Base-by-base conservation (phyloP, 2,888 invertebrate species). In the Antheraea yamamai region DNA sequence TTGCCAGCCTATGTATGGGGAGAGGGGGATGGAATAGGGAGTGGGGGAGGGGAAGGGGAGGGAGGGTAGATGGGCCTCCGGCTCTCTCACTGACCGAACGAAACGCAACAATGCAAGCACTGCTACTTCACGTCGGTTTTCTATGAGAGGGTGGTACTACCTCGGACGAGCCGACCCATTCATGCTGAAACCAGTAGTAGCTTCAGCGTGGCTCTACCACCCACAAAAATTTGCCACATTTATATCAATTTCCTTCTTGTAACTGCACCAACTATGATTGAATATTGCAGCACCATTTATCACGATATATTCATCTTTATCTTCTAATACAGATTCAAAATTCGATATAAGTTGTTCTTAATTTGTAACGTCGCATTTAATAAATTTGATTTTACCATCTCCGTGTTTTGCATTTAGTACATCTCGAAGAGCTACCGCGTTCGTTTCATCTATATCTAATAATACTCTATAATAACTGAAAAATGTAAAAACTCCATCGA, bases 281-380 rank as follows among this genome's bases (percentile, higher is more conserved):
- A 75, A 77, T 8, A 86, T 83, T 1, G 79, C 87, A 30, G 86
- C 87, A 71, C 83, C 83, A 47, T 79, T 79, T 30, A 78, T 30
- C 4, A 78, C 76, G 2, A 79, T 74, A n/a, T 77, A 76, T 23
- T 73, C 75, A 35, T 77, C 76, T 47, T 77, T 77, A 20, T 81
- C 73, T 3, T 74, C 64, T 3, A 78, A 68, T 3, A 78, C 78
- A 16, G 73, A 64, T 52, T 79, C 79, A 39, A 76, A 82, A n/a
- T 75, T 77, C 2, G 73, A 55, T 52, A 75, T 73, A 0, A 83
- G 73, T 58, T 80, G 74, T 18, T 78, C 78, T 4, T 81, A 79
- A 51, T 80, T 74, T 6, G 80, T 78, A 4, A 82, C 79, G 30
- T 83, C 81, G 75, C 81, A 81, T 75, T 79, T 78, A 23, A 78